Evolutionary conservation across 2,888 invertebrate genomes (phyloP), one percentile per base, ranked within the genome.

Genomic region (Balanococcus diminutus): DNA sequence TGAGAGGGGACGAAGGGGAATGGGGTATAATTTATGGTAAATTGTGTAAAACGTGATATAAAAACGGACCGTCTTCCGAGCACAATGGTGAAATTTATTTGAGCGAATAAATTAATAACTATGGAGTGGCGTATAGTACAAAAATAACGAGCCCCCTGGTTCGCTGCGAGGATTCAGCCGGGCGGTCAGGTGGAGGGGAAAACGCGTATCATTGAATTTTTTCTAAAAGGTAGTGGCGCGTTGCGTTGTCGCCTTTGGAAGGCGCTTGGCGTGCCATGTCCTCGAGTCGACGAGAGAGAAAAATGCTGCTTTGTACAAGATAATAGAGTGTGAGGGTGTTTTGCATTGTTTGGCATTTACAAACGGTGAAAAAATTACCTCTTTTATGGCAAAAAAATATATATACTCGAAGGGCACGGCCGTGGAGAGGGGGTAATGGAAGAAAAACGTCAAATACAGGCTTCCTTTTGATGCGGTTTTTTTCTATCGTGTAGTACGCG

Each of bases 31-130:
- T 79, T 79, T 79, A 79, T 79, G 75, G 75, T 79, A 79, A 79
- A 79, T 79, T 79, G 32, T 79, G 75, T 79, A 79, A n/a, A 79
- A 79, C 75, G 67, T 28, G 75, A 79, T 32, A 79, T 79, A 79
- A 79, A 79, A 79, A 79, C 75, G 75, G n/a, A 79, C 75, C 75
- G 36, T 79, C 75, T 79, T 79, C 36, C 36, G 9, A n/a, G 19
- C 31, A 79, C 75, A 79, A 79, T 79, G 75, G 75, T 36, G 36
- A 79, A 79, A 79, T 79, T 79, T 79, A 79, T 79, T 79, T 36
- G 75, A 22, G 19, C 75, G 75, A 79, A 79, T 79, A 79, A 79
- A 79, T 79, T 79, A 79, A 79, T 79, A 79, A 79, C 75, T 16
- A 36, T 25, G 36, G 36, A 31, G n/a, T 31, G 4, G 36, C 16